Evolutionary conservation across 2,797 vertebrate species (phyloP).

Genomic region (Syngnathus acus): DNA sequence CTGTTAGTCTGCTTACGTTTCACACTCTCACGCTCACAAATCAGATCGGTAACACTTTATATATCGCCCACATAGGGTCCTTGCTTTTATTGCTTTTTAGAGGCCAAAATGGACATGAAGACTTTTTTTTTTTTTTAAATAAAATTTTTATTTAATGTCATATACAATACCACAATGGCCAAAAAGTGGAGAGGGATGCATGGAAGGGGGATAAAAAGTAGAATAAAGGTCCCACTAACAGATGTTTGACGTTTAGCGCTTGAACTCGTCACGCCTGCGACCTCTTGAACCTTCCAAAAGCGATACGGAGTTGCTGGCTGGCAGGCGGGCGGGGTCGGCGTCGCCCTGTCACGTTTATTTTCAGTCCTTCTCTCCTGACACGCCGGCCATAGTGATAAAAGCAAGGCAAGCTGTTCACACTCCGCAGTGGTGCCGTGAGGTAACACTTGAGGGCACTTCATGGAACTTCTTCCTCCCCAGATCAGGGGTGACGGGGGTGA

Average conservation of each 20-base stretch:
- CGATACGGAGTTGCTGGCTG: conserved; percentile 36
- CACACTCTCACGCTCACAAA: not conserved
- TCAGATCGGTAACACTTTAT: not conserved
- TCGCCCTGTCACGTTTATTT: conserved; percentile 75
- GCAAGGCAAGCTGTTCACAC: conserved; percentile 47
- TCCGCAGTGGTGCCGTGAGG: conserved; percentile 45
- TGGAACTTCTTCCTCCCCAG: conserved; percentile 43
- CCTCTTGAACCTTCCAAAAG: conserved; percentile 42
- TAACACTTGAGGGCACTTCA: conserved; percentile 30
- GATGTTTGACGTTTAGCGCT: conserved; percentile 43
- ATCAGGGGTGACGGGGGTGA: conserved; percentile 16
- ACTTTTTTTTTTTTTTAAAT: not conserved
- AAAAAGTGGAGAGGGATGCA: not conserved
- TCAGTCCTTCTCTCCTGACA: conserved; percentile 51
- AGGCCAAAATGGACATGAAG: not conserved
- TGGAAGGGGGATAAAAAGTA: not conserved
- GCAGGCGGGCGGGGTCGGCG: conserved; percentile 50
- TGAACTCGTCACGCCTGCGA: conserved; percentile 35
- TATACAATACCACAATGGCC: not conserved
- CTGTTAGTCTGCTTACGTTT: not conserved
- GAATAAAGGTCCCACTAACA: conserved; percentile 5
- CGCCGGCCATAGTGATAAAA: conserved; percentile 63
- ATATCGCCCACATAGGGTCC: not conserved
- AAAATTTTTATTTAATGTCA: not conserved
- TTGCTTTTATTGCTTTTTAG: not conserved